Evolutionary conservation across 1,140 invertebrate genomes (phyloP), one percentile per base, ranked within the genome.

Genomic region (Drosophila littoralis): DNA sequence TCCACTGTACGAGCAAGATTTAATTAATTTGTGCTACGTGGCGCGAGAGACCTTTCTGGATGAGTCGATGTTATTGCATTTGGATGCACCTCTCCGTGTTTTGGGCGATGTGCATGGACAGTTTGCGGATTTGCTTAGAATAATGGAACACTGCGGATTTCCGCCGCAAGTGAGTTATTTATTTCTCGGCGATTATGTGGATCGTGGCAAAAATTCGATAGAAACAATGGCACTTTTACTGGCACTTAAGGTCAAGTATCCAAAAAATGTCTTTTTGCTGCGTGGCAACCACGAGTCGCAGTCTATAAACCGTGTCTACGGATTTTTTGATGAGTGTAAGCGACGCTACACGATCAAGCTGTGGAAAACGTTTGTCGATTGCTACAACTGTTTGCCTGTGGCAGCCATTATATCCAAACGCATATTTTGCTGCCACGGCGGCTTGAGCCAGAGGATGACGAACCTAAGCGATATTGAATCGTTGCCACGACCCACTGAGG

Each of bases 101-200:
- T 99, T 98, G 93, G 97, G 97, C 93, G 98, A 99, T 93, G 99
- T 99, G 88, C 98, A 99, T 92, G 99, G 99, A 66, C 97, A 98
- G 93, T 99, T 99, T 93, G 98, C 97, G 91, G 99, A 99, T 93
- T 93, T 99, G 36, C 93, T 99, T 68, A 95, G 98, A 88, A 94
- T 99, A 73, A 99, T 99, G 93, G 98, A 99, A 90, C 99, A 99
- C 92, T 98, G 98, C 65, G 98, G 98, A 9, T 99, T 99, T 93
- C 99, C 99, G 36, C 99, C 99, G 7, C 98, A 99, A 92, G 97
- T 98, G 33, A 99, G 99, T 93, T 99, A 99, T 93, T 94, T 99
- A 50, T 99, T 99, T 93, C 94, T 99, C 61, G 96, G 96, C n/a
- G 96, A 97, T 91, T 97, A 97, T 81, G 96, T 97, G 12, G 96